A percentile compares a stretch with the other conserved stretches of the same genome.
phyloP scores from a whole-genome alignment of 2,797 vertebrate genomes.

The Sebastolobus altivelis region DNA sequence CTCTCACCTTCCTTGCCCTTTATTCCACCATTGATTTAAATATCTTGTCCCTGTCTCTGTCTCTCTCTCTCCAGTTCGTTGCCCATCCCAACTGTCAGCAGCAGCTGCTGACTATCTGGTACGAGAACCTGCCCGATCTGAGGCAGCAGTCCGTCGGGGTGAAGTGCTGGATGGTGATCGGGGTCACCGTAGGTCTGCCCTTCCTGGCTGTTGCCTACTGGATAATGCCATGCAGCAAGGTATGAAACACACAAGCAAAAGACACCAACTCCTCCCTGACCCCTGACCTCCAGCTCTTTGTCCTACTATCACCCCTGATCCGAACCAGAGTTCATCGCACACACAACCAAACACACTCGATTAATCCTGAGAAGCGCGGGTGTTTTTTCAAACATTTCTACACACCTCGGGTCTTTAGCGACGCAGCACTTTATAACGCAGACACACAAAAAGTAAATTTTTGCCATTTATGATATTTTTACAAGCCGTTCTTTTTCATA shows the following conservation, averaged over 20 bases:
- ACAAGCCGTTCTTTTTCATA: not conserved
- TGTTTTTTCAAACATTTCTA: not conserved
- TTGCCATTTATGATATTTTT: not conserved
- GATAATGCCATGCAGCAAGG: conserved; percentile 98
- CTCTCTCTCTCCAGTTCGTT: conserved; percentile 88
- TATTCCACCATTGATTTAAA: not conserved
- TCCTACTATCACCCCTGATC: not conserved
- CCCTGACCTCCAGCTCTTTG: not conserved
- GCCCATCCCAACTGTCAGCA: conserved; percentile 99
- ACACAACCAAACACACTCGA: not conserved
- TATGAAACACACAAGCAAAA: conserved; percentile 68
- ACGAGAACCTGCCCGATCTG: conserved; percentile 95
- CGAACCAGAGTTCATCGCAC: not conserved
- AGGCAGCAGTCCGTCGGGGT: conserved; percentile 96
- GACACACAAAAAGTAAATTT: not conserved
- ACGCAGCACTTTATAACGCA: rapidly evolving
- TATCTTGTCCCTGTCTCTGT: not conserved
- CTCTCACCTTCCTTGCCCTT: not conserved
- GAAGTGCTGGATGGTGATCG: conserved; percentile 96
- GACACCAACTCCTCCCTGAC: not conserved
- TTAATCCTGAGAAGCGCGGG: not conserved
- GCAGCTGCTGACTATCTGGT: conserved; percentile 98
- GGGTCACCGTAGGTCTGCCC: conserved; percentile 93
- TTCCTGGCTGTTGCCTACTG: conserved; percentile 97
- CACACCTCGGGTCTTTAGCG: not conserved